Percentiles rank a stretch among this genome's conserved stretches.
These are phyloP conservation scores for Phyllotreta striolata DNA, from an alignment of 2,888 invertebrate genomes.

Conservation along the genomic window DNA sequence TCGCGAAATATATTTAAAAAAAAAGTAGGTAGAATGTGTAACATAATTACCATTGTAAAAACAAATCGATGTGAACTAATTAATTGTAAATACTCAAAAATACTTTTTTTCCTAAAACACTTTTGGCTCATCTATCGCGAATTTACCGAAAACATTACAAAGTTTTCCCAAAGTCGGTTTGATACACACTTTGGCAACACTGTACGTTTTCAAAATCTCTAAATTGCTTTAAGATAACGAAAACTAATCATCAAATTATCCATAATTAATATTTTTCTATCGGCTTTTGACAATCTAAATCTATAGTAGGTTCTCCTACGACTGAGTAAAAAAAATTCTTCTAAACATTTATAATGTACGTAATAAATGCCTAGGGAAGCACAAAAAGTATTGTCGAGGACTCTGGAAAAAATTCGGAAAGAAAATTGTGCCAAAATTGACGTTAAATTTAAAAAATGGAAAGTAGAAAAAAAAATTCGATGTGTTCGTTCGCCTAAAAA, in stretches of 20 bases:
- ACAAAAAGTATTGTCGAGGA: no score
- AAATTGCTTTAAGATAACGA: no score
- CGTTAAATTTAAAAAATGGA: neutral
- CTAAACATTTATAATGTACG: neutral
- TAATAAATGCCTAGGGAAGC: no score
- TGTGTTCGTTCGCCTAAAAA: no score
- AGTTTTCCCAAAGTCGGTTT: no score
- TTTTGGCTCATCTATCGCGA: no score
- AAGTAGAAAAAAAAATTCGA: no score
- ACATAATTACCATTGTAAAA: slow-evolving; percentile 13
- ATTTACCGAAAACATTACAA: no score
- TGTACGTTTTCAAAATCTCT: neutral
- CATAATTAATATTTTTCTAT: slow-evolving; percentile 27
- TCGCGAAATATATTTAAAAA: no score
- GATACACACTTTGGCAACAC: no score
- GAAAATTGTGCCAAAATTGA: slow-evolving; percentile 4
- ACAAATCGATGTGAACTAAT: slow-evolving; percentile 11
- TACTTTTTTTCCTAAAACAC: neutral
- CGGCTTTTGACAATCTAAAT: slow-evolving; percentile 30
- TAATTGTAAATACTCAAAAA: slow-evolving; percentile 11
- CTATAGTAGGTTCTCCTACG: slow-evolving; percentile 12
- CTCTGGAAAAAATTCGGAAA: no score
- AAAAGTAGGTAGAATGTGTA: slow-evolving; percentile 10
- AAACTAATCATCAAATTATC: slow-evolving; percentile 17
- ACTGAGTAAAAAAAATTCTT: slow-evolving; percentile 20